Evolutionary conservation across 2,888 invertebrate genomes (phyloP).

Genomic region (Entomobrya proxima): DNA sequence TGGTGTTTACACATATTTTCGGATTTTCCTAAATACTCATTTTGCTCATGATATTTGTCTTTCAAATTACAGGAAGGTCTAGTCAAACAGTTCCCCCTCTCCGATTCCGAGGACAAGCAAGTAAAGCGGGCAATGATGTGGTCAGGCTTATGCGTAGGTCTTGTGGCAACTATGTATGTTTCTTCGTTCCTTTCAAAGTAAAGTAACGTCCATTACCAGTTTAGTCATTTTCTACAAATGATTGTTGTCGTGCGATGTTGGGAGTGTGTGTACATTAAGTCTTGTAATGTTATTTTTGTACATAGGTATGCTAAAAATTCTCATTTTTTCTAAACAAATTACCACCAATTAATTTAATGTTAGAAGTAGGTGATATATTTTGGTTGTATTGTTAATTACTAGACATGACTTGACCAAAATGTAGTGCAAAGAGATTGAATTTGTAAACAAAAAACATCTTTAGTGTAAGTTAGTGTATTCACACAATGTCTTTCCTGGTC

Average conservation of each 20-base stretch:
- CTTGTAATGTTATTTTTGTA: conserved; percentile 24
- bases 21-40: background rate
- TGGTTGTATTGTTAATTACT: background rate
- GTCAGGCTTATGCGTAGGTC: conserved; percentile 74
- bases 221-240: conserved; percentile 24
- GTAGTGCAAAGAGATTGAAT: background rate
- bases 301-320: too few relatives aligned
- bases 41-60: background rate
- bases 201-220: background rate
- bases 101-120: conserved; percentile 66
- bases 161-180: conserved; percentile 73
- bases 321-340: too few relatives aligned
- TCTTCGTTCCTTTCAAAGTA: conserved; percentile 67
- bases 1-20: background rate
- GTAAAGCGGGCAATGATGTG: conserved; percentile 71
- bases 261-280: background rate
- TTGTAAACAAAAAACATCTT: background rate
- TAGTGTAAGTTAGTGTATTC: background rate
- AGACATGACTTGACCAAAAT: background rate
- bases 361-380: background rate
- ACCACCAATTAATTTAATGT: too few relatives aligned
- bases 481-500: background rate
- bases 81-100: conserved; percentile 74
- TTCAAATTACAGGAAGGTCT: conserved; percentile 70
- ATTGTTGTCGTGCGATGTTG: too few relatives aligned